Evolutionary conservation across 1,140 invertebrate genomes (phyloP), one percentile per base, ranked within the genome.

Genomic region (Megalonaias nervosa): DNA sequence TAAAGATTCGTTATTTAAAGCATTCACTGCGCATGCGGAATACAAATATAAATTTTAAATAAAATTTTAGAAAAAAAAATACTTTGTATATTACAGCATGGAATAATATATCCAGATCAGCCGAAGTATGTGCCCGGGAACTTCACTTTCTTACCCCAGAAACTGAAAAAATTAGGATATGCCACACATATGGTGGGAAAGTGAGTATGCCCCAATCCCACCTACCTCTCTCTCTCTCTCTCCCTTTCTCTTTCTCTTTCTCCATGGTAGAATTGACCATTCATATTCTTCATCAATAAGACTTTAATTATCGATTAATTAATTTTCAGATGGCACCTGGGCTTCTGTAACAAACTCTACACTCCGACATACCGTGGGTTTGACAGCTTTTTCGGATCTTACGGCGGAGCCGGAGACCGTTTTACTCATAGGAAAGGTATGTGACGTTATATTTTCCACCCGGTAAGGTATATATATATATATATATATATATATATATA

Each of bases 151-250:
- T 88, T 97, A 71, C 94, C 96, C 0, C 91, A 97, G 90, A 93
- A 94, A 84, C 91, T 98, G 59, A 93, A 94, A 86, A 91, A 94
- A 31, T 87, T 93, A 0, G 96, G 96, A 0, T 98, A 98, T 89
- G 90, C 90, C 6, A 97, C 95, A 0, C 94, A 96, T 88, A 92
- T 95, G 60, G 93, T 98, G 31, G 97, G 97, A 19, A 98, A 98
- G 85, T 87, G 76, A 74, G 85, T 81, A 62, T 15, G 0, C 60
- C 23, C 31, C 31, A 1, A 1, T 5, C 31, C 31, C 5, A 2
- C 31, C 31, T 31, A 1, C 5, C 31, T 31, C 31, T 31, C 31
- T 31, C 31, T 31, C 31, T 31, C 31, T 31, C 31, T 31, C 31
- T 31, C 31, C 5, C 31, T 31, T 5, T 31, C 31, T 31, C 31